Conservation (phyloP, 2,888 invertebrate species). For the Harpalus rubripes region DNA sequence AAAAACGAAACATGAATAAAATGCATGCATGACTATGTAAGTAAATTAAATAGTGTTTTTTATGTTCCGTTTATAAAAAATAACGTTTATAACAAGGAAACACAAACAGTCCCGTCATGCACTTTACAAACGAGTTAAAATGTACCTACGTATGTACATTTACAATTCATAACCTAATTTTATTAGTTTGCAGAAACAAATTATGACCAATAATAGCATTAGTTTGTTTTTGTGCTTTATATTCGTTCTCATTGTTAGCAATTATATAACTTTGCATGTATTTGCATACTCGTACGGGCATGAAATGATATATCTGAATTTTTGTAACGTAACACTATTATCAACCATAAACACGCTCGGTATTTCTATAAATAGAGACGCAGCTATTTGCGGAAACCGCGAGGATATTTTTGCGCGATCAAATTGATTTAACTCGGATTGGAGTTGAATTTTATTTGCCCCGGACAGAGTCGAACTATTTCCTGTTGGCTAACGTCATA, state of each 20-base stretch:
- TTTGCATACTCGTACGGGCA: not conserved
- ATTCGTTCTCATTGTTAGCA: not conserved
- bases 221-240: not conserved
- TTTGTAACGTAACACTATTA: not conserved
- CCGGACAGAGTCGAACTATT: not conserved
- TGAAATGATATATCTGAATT: not conserved
- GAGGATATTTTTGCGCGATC: not conserved
- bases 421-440: slow-evolving; percentile 6
- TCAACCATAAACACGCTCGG: not conserved
- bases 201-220: not conserved
- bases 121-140: too few relatives aligned
- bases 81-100: too few relatives aligned
- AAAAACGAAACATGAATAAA: too few relatives aligned
- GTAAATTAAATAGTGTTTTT: too few relatives aligned
- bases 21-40: too few relatives aligned
- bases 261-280: not conserved
- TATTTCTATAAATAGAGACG: not conserved
- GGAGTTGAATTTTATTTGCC: not conserved
- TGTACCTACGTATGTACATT: too few relatives aligned
- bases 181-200: not conserved
- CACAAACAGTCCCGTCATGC: too few relatives aligned
- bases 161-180: not conserved
- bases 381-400: not conserved
- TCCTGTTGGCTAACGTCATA: not conserved
- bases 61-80: too few relatives aligned